Evolutionary conservation across 2,113 vertebrate species (phyloP), one percentile per base, ranked within the genome.

Genomic region (Pseudois nayaur): DNA sequence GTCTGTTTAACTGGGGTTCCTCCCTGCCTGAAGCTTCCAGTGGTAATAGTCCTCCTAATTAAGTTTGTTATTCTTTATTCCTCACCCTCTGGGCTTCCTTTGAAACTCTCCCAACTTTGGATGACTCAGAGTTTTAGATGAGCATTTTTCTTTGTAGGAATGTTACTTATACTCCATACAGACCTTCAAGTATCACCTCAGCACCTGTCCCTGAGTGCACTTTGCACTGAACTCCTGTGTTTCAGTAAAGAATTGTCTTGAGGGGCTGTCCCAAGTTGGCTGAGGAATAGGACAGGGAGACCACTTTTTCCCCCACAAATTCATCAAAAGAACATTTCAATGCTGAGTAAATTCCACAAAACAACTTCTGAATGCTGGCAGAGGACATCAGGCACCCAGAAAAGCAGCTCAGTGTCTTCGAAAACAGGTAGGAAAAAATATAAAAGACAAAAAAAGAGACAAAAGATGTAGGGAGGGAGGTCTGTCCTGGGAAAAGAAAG

Each of bases 51-150:
- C 64, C 33, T 71, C 0, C 43, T 43, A 97, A 93, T 87, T 6
- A 96, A 87, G 84, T 96, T 15, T 0, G 64, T 94, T 98, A 94
- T 91, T 57, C 90, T 91, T 31, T 96, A n/a, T 0, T 71, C 1
- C 4, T 64, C 43, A 1, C 74, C 52, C 82, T 92, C 43, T 16
- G 62, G 93, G 96, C 89, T 95, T 97, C 76, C 97, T 98, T 98
- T 96, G 71, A 98, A 97, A 98, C 84, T 89, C 96, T 98, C 82
- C 94, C 94, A 98, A 97, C 84, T 98, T 97, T 86, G 62, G 6
- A 97, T 98, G 97, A 98, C 0, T 96, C 93, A 74, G 45, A 95
- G 52, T 60, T 97, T 94, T 94, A 95, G 43, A 96, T 43, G 81
- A 89, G 13, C 25, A n/a, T 96, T 95, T 96, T 60, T 11, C 88